phyloP scores from a whole-genome alignment of 2,797 vertebrate genomes.

The Acropternis orthonyx region DNA sequence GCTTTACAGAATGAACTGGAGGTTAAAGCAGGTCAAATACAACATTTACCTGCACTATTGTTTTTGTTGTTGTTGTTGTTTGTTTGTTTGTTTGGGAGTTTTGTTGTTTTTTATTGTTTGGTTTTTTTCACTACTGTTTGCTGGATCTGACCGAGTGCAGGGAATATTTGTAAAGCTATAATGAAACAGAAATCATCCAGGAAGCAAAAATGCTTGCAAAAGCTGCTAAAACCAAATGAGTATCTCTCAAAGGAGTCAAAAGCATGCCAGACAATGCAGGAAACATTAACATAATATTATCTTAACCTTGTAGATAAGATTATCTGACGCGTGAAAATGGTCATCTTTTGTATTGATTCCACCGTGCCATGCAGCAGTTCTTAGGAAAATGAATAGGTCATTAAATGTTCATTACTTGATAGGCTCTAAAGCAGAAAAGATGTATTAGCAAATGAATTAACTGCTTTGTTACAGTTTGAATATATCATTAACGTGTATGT shows the following conservation, averaged over 20 bases:
- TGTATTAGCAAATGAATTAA: conserved; percentile 69
- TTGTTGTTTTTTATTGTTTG: neutral
- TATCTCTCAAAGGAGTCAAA: conserved; percentile 35
- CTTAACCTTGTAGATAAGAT: conserved; percentile 73
- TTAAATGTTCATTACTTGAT: conserved; percentile 67
- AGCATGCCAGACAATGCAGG: conserved; percentile 52
- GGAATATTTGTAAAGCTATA: conserved; percentile 1
- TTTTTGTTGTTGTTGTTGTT: neutral
- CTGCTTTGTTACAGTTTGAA: conserved; percentile 56
- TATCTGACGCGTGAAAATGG: conserved; percentile 70
- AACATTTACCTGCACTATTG: neutral
- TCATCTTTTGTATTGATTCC: conserved; percentile 71
- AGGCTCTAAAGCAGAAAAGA: conserved; percentile 61
- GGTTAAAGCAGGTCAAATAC: conserved; percentile 24
- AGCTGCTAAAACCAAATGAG: conserved; percentile 51
- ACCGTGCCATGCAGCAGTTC: conserved; percentile 15
- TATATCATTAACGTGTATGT: conserved; percentile 55
- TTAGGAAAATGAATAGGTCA: conserved; percentile 63
- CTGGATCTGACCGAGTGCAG: neutral
- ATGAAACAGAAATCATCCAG: neutral
- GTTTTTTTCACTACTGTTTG: neutral
- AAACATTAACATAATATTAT: conserved; percentile 71
- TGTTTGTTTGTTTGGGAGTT: neutral
- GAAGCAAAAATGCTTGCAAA: conserved; percentile 26
- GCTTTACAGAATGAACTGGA: neutral